These are phyloP conservation scores for Dryococelus australis DNA, from an alignment of 2,888 invertebrate species.

Conservation along the genomic window DNA sequence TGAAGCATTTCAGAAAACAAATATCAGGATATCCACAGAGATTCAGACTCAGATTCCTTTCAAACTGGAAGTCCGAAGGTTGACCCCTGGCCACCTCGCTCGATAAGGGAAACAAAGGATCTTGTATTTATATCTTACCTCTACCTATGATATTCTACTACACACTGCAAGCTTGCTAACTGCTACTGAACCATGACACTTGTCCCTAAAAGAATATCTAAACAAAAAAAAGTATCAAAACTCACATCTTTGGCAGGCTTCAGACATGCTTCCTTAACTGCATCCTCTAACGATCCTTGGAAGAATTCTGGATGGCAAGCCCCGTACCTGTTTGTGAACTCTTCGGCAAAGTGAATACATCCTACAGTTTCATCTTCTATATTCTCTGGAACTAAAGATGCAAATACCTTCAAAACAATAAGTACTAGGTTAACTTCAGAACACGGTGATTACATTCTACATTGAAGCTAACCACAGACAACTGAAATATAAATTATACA, in stretches of 20 bases:
- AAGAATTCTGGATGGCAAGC: constrained; percentile 89
- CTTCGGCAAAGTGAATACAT: constrained; percentile 84
- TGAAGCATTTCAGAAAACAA: no score
- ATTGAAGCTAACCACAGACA: not conserved
- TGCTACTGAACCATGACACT: no score
- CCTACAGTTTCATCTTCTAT: constrained; percentile 86
- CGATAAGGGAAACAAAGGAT: no score
- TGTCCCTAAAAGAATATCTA: not conserved
- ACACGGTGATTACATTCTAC: not conserved
- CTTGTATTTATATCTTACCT: no score
- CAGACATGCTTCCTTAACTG: constrained; percentile 87
- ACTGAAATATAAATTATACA: no score
- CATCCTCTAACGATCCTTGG: constrained; percentile 89
- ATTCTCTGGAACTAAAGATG: constrained; percentile 79
- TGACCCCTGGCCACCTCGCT: no score
- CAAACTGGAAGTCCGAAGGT: no score
- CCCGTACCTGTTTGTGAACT: constrained; percentile 87
- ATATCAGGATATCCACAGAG: no score
- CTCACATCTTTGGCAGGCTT: constrained; percentile 89
- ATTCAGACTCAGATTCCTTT: no score
- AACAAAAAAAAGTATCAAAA: not conserved
- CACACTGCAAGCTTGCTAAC: no score
- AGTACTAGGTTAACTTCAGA: not conserved
- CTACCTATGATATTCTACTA: no score
- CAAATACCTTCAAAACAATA: not conserved